Evolutionary conservation across 2,113 vertebrate genomes (phyloP), one percentile per base, ranked within the genome.

Genomic region (Psittacula cyanocephala): DNA sequence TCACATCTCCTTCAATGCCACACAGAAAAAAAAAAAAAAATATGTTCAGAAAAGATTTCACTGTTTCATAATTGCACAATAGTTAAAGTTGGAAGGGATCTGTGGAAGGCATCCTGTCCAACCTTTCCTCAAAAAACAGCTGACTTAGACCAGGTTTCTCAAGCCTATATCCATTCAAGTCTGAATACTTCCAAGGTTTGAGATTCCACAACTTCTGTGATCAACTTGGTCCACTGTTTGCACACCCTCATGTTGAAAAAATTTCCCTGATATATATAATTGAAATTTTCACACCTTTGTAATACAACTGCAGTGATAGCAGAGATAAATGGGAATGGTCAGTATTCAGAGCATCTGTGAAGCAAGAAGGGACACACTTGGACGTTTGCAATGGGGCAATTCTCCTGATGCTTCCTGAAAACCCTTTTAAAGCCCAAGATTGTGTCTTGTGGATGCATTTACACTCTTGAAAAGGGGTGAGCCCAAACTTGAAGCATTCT

Each of bases 401-500:
- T 68, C 31, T 49, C 72, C 47, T 1, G 0, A 9, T 52, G 2
- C 19, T 70, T 86, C 16, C 55, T 76, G 37, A 63, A 57, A 20
- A 75, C 16, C 4, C 0, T 83, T 53, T 52, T 35, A 41, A 76
- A 53, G 29, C 6, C 18, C 28, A 69, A 13, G 17, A 35, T 8
- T 43, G 7, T 28, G 11, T 7, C 13, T 55, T 19, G 6, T 33
- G 24, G 22, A 49, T 13, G 39, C 0, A 27, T 47, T 62, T 39
- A 37, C 5, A 3, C 17, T 23, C 16, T 39, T 4, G 3, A 55
- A 55, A 43, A 81, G 9, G 3, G 1, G 7, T 17, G 13, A 52
- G 23, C 2, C 14, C 46, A 49, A 6, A 57, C 4, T 18, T 62
- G 28, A 52, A 79, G 9, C 12, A 57, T 29, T n/a, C 17, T 20